Evolutionary conservation across 2,797 vertebrate genomes (phyloP).

Genomic region (Lithobates pipiens): DNA sequence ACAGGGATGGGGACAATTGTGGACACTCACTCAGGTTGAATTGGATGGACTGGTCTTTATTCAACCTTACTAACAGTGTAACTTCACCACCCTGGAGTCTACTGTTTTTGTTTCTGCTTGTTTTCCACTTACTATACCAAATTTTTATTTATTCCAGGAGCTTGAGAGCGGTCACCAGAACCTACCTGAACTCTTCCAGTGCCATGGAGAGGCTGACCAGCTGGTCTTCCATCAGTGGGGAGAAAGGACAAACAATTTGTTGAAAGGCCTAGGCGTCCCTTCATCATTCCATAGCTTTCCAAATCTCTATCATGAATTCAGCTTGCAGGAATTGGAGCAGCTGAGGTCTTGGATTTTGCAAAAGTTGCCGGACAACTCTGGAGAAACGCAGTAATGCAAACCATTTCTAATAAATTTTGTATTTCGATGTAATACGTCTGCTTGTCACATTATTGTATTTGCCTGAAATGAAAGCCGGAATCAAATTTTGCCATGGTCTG

Average conservation of each 20-base stretch:
- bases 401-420: too few species aligned
- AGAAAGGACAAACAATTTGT: conserved; percentile 78
- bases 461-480: too few species aligned
- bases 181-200: conserved; percentile 87
- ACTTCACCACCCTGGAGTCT: too few species aligned
- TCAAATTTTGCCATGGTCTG: too few species aligned
- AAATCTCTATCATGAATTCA: conserved; percentile 83
- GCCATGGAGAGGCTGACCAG: conserved; percentile 84
- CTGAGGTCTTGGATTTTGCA: conserved; percentile 83
- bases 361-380: conserved; percentile 76
- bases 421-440: too few species aligned
- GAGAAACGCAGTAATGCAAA: not conserved
- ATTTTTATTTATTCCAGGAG: conserved; percentile 71
- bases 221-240: conserved; percentile 86
- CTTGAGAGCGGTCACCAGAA: conserved; percentile 68
- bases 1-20: too few species aligned
- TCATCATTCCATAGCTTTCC: conserved; percentile 79
- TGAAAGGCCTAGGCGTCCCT: conserved; percentile 79
- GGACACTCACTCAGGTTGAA: too few species aligned
- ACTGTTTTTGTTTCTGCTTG: too few species aligned
- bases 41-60: too few species aligned
- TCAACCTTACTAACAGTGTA: too few species aligned
- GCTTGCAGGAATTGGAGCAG: conserved; percentile 78
- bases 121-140: too few species aligned
- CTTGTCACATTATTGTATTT: too few species aligned